phyloP scores from a whole-genome alignment of 2,797 vertebrate genomes.

The Gallinago stenura region DNA sequence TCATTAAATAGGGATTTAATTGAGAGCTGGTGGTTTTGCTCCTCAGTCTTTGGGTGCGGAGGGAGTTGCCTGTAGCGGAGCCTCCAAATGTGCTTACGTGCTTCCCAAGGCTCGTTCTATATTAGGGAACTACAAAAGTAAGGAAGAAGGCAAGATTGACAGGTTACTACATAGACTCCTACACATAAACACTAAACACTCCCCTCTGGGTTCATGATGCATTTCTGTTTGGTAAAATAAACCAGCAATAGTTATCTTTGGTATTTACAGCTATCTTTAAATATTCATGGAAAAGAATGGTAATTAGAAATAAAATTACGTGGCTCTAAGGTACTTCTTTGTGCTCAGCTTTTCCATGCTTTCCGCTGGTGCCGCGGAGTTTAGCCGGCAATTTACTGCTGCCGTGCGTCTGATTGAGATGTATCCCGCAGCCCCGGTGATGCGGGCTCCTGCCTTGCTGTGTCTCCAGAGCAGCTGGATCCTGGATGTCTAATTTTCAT shows the following conservation, averaged over 20 bases:
- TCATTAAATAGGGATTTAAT: constrained; percentile 42
- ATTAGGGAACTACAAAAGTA: background rate
- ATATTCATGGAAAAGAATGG: background rate
- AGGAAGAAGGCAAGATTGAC: constrained; percentile 5
- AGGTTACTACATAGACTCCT: background rate
- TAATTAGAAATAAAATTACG: background rate
- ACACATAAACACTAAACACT: background rate
- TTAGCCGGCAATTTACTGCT: background rate
- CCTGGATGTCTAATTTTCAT: background rate
- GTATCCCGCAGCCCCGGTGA: background rate
- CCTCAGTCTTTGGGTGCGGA: background rate
- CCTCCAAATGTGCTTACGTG: background rate
- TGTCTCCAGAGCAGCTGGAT: constrained; percentile 22
- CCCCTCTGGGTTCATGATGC: background rate
- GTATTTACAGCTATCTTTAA: constrained; percentile 24
- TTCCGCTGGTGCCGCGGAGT: background rate
- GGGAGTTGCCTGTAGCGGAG: background rate
- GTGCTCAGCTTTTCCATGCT: background rate
- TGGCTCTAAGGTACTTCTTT: background rate
- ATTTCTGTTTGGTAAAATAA: background rate
- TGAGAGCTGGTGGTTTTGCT: background rate
- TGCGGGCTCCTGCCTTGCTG: background rate
- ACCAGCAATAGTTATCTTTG: background rate
- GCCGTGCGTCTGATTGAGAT: constrained; percentile 16
- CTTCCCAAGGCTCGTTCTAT: background rate